A percentile compares a stretch with the other conserved stretches of the same genome.
These are phyloP conservation scores for Bombus huntii DNA, from an alignment of 1,140 invertebrate genomes.

Conservation along the genomic window DNA sequence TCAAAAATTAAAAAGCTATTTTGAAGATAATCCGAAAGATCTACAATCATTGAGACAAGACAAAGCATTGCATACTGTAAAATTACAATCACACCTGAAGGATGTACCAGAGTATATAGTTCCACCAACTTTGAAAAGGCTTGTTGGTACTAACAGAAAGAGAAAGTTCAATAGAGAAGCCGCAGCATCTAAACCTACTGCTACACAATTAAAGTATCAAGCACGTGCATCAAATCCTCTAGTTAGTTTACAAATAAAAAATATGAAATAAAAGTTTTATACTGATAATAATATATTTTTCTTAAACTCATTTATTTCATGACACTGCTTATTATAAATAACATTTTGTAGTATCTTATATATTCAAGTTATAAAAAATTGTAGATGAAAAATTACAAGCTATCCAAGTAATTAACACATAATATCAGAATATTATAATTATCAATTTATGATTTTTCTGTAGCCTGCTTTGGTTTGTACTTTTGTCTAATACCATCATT, in stretches of 20 bases:
- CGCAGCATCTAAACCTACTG: slow-evolving; percentile 70
- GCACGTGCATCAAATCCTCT: slow-evolving; percentile 78
- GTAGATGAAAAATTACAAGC: slow-evolving; percentile 43
- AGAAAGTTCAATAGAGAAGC: slow-evolving; percentile 76
- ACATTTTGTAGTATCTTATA: slow-evolving; percentile 33
- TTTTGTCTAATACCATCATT: slow-evolving; percentile 90
- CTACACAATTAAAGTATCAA: slow-evolving; percentile 74
- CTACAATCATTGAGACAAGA: slow-evolving; percentile 95
- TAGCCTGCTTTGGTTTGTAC: slow-evolving; percentile 78
- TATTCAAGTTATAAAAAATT: slow-evolving; percentile 42
- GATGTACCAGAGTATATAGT: slow-evolving; percentile 98
- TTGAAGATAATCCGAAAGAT: slow-evolving; percentile 97
- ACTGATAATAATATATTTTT: slow-evolving; percentile 28
- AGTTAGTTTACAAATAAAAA: slow-evolving; percentile 73
- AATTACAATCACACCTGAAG: slow-evolving; percentile 92
- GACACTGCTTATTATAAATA: slow-evolving; percentile 40
- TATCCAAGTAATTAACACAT: slow-evolving; percentile 38
- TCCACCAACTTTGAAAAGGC: slow-evolving; percentile 88
- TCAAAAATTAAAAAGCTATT: slow-evolving; percentile 96
- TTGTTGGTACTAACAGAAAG: slow-evolving; percentile 82
- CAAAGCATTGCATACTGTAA: slow-evolving; percentile 94
- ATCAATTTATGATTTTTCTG: slow-evolving; percentile 56
- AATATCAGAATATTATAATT: slow-evolving; percentile 22
- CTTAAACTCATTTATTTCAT: slow-evolving; percentile 32
- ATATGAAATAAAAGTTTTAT: slow-evolving; percentile 63